These are phyloP conservation scores for Pristiophorus japonicus DNA, from an alignment of 2,113 vertebrate genomes.

Conservation along the genomic window DNA sequence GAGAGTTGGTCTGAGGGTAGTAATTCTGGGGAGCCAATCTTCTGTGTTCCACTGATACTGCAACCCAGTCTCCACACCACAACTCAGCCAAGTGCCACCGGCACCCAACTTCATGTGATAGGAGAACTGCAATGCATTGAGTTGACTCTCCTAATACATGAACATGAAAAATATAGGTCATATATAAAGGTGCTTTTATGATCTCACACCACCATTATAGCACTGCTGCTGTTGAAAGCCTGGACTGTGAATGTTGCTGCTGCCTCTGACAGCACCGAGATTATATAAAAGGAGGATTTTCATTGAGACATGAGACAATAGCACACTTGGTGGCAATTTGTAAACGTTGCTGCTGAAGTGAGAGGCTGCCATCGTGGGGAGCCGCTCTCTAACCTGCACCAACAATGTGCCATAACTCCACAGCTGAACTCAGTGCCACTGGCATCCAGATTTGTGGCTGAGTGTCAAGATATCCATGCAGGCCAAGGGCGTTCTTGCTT, in stretches of 20 bases:
- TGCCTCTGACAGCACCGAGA: not conserved
- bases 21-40: too few relatives aligned
- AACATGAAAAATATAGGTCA: not conserved
- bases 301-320: not conserved
- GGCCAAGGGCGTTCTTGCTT: not conserved
- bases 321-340: not conserved
- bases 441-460: not conserved
- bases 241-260: too few relatives aligned
- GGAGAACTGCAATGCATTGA: not conserved
- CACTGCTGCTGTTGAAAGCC: not conserved
- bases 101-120: not conserved
- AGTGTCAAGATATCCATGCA: not conserved
- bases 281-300: not conserved
- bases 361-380: not conserved
- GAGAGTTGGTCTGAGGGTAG: too few relatives aligned
- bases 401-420: not conserved
- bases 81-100: too few relatives aligned
- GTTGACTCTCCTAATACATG: too few relatives aligned
- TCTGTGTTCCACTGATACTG: not conserved
- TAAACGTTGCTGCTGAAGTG: not conserved
- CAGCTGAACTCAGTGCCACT: not conserved
- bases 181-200: not conserved
- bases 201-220: not conserved
- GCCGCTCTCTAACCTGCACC: not conserved
- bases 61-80: not conserved